A percentile compares a stretch with the other conserved stretches of the same genome.
phyloP scores from a whole-genome alignment of 2,888 invertebrate genomes.

The Litoditis marina region DNA sequence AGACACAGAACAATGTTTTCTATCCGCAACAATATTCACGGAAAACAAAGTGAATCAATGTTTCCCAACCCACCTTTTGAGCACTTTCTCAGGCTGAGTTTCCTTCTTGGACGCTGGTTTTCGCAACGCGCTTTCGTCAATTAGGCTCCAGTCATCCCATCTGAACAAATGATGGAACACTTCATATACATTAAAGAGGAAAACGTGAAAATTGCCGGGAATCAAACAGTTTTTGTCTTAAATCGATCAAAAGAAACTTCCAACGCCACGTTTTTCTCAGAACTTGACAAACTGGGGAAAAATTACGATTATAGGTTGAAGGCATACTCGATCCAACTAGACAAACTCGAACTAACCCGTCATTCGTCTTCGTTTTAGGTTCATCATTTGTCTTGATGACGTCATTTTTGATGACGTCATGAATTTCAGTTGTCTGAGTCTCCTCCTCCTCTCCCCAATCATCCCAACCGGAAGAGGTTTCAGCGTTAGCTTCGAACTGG shows the following conservation, averaged over 20 bases:
- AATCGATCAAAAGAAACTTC: too few relatives aligned
- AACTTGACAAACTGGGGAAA: too few relatives aligned
- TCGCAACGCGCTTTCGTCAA: constrained; percentile 11
- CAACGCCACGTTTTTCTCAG: too few relatives aligned
- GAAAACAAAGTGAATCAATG: not conserved
- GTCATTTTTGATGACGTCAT: too few relatives aligned
- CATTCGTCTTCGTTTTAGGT: constrained; percentile 2
- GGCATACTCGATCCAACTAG: not conserved
- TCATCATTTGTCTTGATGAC: not conserved
- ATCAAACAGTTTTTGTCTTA: too few relatives aligned
- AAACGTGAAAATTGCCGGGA: too few relatives aligned
- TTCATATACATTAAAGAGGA: not conserved
- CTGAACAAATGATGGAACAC: not conserved
- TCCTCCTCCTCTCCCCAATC: constrained; percentile 9
- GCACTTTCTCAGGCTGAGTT: not conserved
- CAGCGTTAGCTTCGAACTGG: too few relatives aligned
- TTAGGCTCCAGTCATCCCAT: constrained; percentile 17
- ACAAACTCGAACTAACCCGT: constrained; percentile 7
- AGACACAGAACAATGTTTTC: too few relatives aligned
- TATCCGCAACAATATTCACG: not conserved
- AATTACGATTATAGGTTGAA: too few relatives aligned
- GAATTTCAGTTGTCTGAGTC: not conserved
- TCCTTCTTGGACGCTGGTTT: not conserved
- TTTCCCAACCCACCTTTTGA: not conserved
- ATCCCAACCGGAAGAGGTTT: constrained; percentile 2